Conservation (phyloP, 2,113 vertebrate genomes). For the Origma solitaria region DNA sequence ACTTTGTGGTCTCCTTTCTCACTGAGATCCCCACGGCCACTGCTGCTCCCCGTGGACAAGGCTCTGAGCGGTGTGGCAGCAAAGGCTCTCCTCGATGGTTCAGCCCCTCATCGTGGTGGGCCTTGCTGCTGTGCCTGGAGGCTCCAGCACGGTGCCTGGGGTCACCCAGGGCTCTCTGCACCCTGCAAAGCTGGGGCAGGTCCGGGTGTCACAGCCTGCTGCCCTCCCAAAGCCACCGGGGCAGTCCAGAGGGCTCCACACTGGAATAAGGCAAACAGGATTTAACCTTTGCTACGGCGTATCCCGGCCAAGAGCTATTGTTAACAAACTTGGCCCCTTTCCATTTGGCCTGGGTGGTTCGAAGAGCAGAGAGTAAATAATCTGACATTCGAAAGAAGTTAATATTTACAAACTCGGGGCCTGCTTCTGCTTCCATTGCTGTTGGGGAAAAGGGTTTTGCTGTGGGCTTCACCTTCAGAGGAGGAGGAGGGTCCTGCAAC, state of each 20-base stretch:
- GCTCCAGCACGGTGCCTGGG: accelerated
- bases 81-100: background rate
- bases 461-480: accelerated
- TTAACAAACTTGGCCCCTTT: conserved; percentile 18
- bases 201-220: background rate
- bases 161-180: accelerated
- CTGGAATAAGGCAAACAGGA: conserved; percentile 40
- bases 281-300: conserved; percentile 41
- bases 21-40: accelerated
- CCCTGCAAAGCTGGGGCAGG: background rate
- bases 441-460: background rate
- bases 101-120: accelerated
- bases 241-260: background rate
- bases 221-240: background rate
- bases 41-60: accelerated
- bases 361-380: conserved; percentile 28
- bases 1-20: background rate
- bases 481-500: background rate
- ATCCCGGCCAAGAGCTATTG: conserved; percentile 58
- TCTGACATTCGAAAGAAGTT: conserved; percentile 6
- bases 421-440: background rate
- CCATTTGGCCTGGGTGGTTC: conserved; percentile 19
- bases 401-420: conserved; percentile 24
- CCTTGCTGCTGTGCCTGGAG: background rate
- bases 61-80: background rate